Evolutionary conservation across 2,797 vertebrate genomes (phyloP).

Genomic region (Sebastes cheni): DNA sequence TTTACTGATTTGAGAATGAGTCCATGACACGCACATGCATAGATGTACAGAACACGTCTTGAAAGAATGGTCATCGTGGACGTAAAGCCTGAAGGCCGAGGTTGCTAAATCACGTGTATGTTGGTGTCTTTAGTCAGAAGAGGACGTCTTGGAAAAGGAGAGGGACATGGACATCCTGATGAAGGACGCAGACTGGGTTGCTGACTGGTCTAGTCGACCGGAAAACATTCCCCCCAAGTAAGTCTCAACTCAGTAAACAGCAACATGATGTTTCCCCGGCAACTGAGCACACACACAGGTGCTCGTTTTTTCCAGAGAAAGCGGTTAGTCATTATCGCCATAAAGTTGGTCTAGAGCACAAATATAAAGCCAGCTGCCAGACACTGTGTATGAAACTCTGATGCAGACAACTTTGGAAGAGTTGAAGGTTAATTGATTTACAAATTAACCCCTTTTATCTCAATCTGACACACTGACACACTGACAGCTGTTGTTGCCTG

Average conservation of each 20-base stretch:
- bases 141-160: conserved; percentile 90
- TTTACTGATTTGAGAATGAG: background rate
- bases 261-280: conserved; percentile 16
- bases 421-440: background rate
- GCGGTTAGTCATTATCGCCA: background rate
- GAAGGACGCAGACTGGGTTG: conserved; percentile 95
- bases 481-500: too few species aligned
- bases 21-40: background rate
- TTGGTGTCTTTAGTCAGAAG: conserved; percentile 87
- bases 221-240: conserved; percentile 98
- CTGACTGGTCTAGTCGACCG: conserved; percentile 97
- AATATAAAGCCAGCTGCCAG: background rate
- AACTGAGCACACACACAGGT: conserved; percentile 15
- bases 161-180: conserved; percentile 91
- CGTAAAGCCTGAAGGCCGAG: background rate
- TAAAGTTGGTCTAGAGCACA: background rate
- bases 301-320: conserved; percentile 12
- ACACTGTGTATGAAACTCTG: background rate
- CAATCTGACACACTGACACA: background rate
- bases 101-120: background rate
- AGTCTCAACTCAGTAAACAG: conserved; percentile 52
- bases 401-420: background rate
- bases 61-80: background rate
- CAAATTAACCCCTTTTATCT: background rate
- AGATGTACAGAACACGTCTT: background rate